Evolutionary conservation across 2,888 invertebrate species (phyloP).

Genomic region (Cerastis leucographa): DNA sequence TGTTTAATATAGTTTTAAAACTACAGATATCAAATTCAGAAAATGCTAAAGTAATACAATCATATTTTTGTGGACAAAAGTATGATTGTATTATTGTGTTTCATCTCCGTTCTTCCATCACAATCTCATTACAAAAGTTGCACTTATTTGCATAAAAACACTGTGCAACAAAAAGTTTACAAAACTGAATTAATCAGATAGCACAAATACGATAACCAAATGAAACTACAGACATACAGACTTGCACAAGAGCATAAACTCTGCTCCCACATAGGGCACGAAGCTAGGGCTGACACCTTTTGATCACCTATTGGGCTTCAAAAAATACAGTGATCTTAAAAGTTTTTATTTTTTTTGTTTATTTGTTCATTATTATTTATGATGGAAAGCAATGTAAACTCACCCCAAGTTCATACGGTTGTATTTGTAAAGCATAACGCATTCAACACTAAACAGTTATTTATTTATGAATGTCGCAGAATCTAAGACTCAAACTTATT

Average conservation of each 20-base stretch:
- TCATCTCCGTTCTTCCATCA: conserved; percentile 15
- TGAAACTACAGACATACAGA: conserved; percentile 63
- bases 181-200: conserved; percentile 67
- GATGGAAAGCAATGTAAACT: not conserved
- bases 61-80: too few species aligned
- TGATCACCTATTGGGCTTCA: not conserved
- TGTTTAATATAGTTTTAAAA: not conserved
- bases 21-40: not conserved
- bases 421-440: not conserved
- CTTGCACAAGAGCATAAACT: conserved; percentile 60
- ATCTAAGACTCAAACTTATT: not conserved
- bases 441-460: not conserved
- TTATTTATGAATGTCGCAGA: not conserved
- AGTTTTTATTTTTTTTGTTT: not conserved
- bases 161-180: conserved; percentile 48
- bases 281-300: conserved; percentile 34
- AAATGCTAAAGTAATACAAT: not conserved
- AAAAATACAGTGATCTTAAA: too few species aligned
- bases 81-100: too few species aligned
- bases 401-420: too few species aligned
- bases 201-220: conserved; percentile 64
- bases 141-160: conserved; percentile 45
- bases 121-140: conserved; percentile 42
- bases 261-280: conserved; percentile 45
- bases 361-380: not conserved